Base-by-base conservation (phyloP, 2,797 vertebrate genomes). In the Heterohyrax brucei region DNA sequence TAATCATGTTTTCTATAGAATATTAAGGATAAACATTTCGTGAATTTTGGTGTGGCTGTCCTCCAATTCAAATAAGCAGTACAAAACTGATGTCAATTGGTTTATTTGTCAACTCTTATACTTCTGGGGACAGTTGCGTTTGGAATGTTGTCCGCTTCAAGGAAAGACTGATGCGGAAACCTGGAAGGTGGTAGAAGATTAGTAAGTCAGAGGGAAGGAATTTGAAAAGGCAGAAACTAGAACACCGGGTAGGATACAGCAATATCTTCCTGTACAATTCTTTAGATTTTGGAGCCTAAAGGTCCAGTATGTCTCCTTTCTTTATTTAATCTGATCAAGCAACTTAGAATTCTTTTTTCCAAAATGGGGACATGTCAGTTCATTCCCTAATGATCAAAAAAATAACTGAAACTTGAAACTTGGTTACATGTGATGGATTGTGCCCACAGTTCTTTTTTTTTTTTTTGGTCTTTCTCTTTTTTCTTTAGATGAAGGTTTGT, bases 281-380 rank as follows among this genome's bases (percentile, higher is more conserved):
- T 44, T 44, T 80, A 80, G 46, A 86, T 72, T 70, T 50, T 13
- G 64, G 62, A 62, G 61, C 5, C 12, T 9, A 33, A 82, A 16
- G 7, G 33, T 87, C 14, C 30, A 83, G 3, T 21, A 39, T 73
- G 7, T 9, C 26, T 28, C 68, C n/a, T 70, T 12, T 68, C 59
- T 80, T 85, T 39, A 72, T 77, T 62, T 82, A 16, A 91, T 72
- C 18, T 53, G 50, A 82, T 53, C 18, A 82, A 95, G 8, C 24
- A 87, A 82, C 48, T 61, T n/a, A 77, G 61, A 80, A 53, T 61
- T 59, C 22, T 18, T 33, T 30, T 26, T 30, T 5, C 44, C 46
- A 56, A 48, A 84, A 62, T 80, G 21, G 8, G 5, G 80, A 21
- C 73, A 50, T 85, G 30, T 66, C 48, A 5, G 48, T 1, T 61